Conservation (phyloP, 2,888 invertebrate species). For the Meteorus cinctellus region DNA sequence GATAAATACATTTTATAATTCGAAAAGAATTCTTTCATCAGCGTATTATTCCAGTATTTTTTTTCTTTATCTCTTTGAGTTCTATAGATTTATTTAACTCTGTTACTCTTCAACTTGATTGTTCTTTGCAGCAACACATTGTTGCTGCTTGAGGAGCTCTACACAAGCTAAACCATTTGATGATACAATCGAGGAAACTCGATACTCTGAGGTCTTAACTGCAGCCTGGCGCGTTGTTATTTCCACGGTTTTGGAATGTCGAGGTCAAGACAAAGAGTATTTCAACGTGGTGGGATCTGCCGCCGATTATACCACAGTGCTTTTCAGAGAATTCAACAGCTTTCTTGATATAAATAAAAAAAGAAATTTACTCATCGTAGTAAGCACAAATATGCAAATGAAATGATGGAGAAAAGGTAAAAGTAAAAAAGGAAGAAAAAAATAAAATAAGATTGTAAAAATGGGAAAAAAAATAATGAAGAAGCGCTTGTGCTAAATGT, state of each 20-base stretch:
- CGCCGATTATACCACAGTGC: conserved; percentile 28
- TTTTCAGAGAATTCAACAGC: conserved; percentile 3
- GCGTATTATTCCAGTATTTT: not conserved
- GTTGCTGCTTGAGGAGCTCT: conserved; percentile 28
- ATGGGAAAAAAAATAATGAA: conserved; percentile 30
- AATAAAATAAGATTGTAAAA: conserved; percentile 12
- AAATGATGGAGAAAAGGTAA: not conserved
- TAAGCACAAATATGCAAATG: conserved; percentile 20
- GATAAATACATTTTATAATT: too few species aligned
- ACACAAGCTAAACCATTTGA: conserved; percentile 41
- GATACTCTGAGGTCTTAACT: conserved; percentile 64
- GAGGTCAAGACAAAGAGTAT: conserved; percentile 59
- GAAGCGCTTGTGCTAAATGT: conserved; percentile 25
- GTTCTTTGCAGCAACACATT: conserved; percentile 11
- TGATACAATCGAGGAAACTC: conserved; percentile 49
- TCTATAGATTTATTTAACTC: not conserved
- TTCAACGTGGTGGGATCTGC: conserved; percentile 19
- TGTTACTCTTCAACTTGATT: not conserved
- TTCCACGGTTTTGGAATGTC: conserved; percentile 63
- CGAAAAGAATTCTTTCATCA: too few species aligned
- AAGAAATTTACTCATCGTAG: conserved; percentile 14
- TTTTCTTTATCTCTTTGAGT: not conserved
- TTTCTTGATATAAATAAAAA: conserved; percentile 13
- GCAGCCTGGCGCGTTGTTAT: conserved; percentile 59
- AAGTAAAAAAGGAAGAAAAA: not conserved